Percentiles rank a stretch among this genome's conserved stretches.
Conservation (phyloP, 2,113 vertebrate species). For the Xiphophorus hellerii region DNA sequence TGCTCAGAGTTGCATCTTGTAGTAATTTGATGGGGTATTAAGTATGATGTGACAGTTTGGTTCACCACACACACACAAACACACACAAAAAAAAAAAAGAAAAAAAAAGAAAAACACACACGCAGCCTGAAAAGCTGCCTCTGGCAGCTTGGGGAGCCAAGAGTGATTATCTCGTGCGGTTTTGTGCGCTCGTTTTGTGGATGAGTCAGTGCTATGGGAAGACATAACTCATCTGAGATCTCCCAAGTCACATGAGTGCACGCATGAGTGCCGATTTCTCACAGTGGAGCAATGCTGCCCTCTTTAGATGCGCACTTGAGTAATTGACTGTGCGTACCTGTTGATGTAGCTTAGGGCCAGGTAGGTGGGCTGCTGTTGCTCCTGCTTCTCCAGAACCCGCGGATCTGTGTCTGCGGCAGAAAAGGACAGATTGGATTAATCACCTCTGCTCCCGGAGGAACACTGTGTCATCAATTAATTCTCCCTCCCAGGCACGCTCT, state of each 20-base stretch:
- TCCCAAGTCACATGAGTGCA: slow-evolving; percentile 41
- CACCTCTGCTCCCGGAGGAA: slow-evolving; percentile 30
- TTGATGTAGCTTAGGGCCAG: slow-evolving; percentile 99
- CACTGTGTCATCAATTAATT: slow-evolving; percentile 52
- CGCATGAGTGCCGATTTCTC: slow-evolving; percentile 1
- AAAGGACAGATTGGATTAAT: slow-evolving; percentile 39
- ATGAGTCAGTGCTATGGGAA: slow-evolving; percentile 71
- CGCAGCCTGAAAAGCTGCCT: slow-evolving; percentile 11
- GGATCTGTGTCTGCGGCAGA: slow-evolving; percentile 91
- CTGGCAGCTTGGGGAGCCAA: slow-evolving; percentile 29
- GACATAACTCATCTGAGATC: slow-evolving; percentile 49
- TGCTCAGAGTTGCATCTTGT: slow-evolving; percentile 10
- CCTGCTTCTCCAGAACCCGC: slow-evolving; percentile 97
- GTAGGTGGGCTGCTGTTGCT: slow-evolving; percentile 98
- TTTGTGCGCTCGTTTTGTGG: slow-evolving; percentile 38
- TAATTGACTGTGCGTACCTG: slow-evolving; percentile 79
- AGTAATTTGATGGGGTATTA: slow-evolving; percentile 54
- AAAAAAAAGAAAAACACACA: no score
- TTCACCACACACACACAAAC: slow-evolving; percentile 45
- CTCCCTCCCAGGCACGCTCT: slow-evolving; percentile 50
- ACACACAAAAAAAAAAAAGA: not conserved
- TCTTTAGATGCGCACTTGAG: slow-evolving; percentile 24
- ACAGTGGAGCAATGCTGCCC: slow-evolving; percentile 62
- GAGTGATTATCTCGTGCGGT: slow-evolving; percentile 63
- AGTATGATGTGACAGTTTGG: slow-evolving; percentile 51